phyloP scores from a whole-genome alignment of 2,113 vertebrate genomes.

The Bolborhynchus lineola region DNA sequence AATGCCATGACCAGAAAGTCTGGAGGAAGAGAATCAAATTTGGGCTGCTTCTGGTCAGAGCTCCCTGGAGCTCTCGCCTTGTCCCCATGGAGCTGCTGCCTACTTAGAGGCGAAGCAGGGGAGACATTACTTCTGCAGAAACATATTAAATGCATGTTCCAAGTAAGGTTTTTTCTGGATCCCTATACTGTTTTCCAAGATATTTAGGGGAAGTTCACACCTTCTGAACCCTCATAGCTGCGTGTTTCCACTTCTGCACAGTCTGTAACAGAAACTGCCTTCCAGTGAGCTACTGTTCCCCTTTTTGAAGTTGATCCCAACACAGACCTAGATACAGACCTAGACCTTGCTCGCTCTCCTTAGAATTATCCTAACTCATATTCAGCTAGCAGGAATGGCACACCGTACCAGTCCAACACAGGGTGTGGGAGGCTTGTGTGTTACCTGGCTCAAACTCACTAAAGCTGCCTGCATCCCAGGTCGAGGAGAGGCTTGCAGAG shows the following conservation, averaged over 20 bases:
- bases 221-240: neutral
- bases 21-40: neutral
- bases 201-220: neutral
- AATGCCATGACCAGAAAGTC: neutral
- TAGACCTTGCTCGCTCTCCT: neutral
- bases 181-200: neutral
- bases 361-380: neutral
- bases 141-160: neutral
- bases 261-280: neutral
- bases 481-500: neutral
- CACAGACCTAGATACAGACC: neutral
- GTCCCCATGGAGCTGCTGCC: neutral
- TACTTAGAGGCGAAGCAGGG: accelerated
- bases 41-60: neutral
- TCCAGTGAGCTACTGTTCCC: neutral
- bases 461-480: neutral
- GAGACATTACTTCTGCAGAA: neutral
- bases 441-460: neutral
- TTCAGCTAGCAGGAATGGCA: neutral
- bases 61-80: neutral
- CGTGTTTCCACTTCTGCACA: neutral
- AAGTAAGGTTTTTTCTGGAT: neutral
- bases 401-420: neutral
- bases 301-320: neutral
- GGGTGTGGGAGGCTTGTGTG: neutral